These are phyloP conservation scores for Neocrepidodera transversa DNA, from an alignment of 2,888 invertebrate species.

Conservation along the genomic window DNA sequence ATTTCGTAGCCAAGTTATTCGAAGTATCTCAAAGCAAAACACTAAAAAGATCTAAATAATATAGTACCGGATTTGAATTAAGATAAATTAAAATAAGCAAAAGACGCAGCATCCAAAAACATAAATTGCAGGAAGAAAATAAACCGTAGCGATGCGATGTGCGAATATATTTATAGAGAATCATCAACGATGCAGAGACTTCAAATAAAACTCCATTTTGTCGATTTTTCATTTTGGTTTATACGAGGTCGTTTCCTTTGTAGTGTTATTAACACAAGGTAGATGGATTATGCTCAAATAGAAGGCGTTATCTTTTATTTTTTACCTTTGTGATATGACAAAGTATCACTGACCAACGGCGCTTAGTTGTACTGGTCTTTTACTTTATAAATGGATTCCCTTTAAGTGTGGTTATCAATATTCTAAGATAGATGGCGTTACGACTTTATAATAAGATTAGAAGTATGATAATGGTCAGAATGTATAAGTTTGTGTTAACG, in stretches of 20 bases:
- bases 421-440: no score
- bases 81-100: slow-evolving; percentile 28
- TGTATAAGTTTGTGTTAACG: no score
- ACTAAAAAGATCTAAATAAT: slow-evolving; percentile 1
- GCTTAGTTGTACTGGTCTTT: no score
- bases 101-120: slow-evolving; percentile 21
- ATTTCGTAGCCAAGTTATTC: not conserved
- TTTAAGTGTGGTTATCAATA: no score
- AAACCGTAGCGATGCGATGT: slow-evolving; percentile 22
- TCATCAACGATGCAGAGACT: slow-evolving; percentile 5
- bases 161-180: slow-evolving; percentile 21
- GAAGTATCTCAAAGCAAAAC: slow-evolving; percentile 1
- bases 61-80: slow-evolving; percentile 28
- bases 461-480: no score
- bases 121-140: slow-evolving; percentile 32
- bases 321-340: no score
- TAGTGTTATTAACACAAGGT: no score
- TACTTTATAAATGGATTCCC: no score
- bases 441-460: no score
- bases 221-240: not conserved
- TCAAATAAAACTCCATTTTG: slow-evolving; percentile 8
- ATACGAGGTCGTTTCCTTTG: not conserved
- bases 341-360: no score
- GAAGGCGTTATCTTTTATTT: no score
- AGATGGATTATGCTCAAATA: no score